Evolutionary conservation across 2,797 vertebrate species (phyloP).

Genomic region (Cuniculus paca): DNA sequence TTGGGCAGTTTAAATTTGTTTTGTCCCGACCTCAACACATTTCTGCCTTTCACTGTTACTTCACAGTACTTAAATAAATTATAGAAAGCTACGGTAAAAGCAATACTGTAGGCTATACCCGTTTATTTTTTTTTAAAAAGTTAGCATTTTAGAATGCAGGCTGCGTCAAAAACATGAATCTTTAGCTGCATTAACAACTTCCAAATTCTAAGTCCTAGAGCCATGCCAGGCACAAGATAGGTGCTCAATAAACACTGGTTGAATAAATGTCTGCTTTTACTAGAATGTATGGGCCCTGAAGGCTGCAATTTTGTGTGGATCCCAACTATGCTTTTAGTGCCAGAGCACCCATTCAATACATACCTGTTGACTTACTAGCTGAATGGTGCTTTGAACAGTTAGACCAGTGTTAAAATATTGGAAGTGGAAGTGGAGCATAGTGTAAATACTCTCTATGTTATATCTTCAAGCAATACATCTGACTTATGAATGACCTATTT

Average conservation of each 20-base stretch:
- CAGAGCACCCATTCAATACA: neutral
- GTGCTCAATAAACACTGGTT: neutral
- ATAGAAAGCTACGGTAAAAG: neutral
- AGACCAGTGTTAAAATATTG: neutral
- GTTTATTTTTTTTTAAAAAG: neutral
- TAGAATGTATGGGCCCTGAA: neutral
- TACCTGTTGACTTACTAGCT: neutral
- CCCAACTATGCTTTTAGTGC: neutral
- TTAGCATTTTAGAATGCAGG: neutral
- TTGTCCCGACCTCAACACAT: neutral
- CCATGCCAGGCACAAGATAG: neutral
- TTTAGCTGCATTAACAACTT: neutral
- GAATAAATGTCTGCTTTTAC: neutral
- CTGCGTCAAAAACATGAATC: neutral
- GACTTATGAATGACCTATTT: neutral
- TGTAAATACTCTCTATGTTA: neutral
- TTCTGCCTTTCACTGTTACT: neutral
- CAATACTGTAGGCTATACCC: neutral
- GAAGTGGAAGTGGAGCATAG: neutral
- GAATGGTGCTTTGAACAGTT: neutral
- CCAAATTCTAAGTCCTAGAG: neutral
- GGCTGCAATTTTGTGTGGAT: neutral
- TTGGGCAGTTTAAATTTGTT: neutral
- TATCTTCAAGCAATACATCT: neutral
- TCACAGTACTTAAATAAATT: neutral